Conservation (phyloP, 2,113 vertebrate species). For the Tyrannus savana region DNA sequence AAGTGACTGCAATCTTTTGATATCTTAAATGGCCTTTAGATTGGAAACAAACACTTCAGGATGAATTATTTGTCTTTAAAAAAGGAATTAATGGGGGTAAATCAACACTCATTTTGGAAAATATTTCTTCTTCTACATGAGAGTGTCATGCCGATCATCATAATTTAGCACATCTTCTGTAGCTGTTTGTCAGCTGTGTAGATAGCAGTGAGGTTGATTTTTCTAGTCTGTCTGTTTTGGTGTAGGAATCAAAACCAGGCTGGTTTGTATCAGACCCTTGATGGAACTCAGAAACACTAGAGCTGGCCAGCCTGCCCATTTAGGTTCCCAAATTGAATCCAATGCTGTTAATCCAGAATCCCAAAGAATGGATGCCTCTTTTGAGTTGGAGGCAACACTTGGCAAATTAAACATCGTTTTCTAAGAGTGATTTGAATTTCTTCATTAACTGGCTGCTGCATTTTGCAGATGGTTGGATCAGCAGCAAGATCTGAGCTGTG, state of each 20-base stretch:
- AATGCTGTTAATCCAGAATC: neutral
- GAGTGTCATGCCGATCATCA: neutral
- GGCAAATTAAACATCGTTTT: neutral
- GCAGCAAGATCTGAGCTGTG: neutral
- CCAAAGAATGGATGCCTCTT: neutral
- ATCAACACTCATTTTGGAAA: neutral
- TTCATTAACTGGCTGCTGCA: neutral
- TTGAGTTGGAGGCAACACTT: neutral
- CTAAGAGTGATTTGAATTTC: neutral
- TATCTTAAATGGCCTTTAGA: neutral
- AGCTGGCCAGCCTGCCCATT: neutral
- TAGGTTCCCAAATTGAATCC: neutral
- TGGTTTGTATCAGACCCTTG: neutral
- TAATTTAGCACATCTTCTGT: neutral
- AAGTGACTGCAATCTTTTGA: neutral
- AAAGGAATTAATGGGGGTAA: neutral
- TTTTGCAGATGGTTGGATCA: constrained; percentile 36
- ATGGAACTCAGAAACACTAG: neutral
- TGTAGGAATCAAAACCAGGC: neutral
- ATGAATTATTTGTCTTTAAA: neutral
- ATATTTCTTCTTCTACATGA: neutral
- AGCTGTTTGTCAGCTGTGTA: neutral
- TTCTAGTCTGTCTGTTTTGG: neutral
- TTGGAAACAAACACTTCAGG: neutral
- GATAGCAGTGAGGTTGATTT: neutral